Percentiles rank a stretch among this genome's conserved stretches.
phyloP scores from a whole-genome alignment of 2,888 invertebrate species.

The Conops quadrifasciatus region DNA sequence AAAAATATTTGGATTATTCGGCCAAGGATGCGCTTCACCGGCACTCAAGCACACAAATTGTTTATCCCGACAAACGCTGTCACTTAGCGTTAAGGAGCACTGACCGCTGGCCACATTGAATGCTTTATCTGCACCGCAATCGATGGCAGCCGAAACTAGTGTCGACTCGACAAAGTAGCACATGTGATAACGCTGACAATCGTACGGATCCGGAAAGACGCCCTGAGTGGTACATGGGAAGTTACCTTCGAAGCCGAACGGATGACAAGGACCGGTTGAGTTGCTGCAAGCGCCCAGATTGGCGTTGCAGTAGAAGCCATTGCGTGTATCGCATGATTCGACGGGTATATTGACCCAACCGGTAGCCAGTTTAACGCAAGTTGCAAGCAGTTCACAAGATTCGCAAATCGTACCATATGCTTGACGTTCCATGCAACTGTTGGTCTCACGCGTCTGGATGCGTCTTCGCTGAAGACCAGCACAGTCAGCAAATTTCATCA shows the following conservation, averaged over 20 bases:
- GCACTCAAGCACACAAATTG: slow-evolving; percentile 58
- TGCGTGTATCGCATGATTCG: slow-evolving; percentile 60
- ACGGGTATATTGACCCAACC: slow-evolving; percentile 64
- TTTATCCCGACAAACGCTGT: slow-evolving; percentile 52
- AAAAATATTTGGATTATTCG: slow-evolving; percentile 61
- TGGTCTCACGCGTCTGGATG: slow-evolving; percentile 58
- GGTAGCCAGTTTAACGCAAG: slow-evolving; percentile 59
- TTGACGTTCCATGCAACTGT: slow-evolving; percentile 57
- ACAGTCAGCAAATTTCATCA: neutral
- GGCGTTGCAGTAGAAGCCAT: slow-evolving; percentile 60
- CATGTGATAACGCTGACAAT: slow-evolving; percentile 65
- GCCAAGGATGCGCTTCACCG: slow-evolving; percentile 61
- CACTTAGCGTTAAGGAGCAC: slow-evolving; percentile 56
- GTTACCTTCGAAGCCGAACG: slow-evolving; percentile 61
- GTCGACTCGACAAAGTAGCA: slow-evolving; percentile 60
- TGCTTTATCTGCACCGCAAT: slow-evolving; percentile 61
- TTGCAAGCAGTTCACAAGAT: slow-evolving; percentile 61
- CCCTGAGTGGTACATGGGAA: slow-evolving; percentile 64
- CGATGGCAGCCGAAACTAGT: slow-evolving; percentile 60
- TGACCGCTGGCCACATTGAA: slow-evolving; percentile 60
- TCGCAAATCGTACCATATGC: slow-evolving; percentile 62
- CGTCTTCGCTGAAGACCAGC: neutral
- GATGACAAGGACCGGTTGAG: slow-evolving; percentile 63
- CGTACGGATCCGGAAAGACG: slow-evolving; percentile 64
- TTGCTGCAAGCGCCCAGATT: slow-evolving; percentile 58